These are phyloP conservation scores for Vulpes lagopus DNA, from an alignment of 2,113 vertebrate species.

Conservation along the genomic window DNA sequence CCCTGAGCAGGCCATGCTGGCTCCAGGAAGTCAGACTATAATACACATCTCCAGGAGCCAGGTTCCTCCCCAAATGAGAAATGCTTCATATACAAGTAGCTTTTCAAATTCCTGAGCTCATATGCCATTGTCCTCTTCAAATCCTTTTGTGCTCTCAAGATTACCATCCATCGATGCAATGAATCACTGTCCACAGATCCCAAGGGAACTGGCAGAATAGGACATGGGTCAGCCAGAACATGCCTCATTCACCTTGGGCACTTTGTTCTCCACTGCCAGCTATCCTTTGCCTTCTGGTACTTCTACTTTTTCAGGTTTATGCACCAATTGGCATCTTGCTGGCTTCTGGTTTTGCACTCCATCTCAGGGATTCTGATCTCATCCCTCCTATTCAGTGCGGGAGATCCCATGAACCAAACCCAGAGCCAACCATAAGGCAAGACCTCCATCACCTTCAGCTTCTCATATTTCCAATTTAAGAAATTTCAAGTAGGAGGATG, in stretches of 20 bases:
- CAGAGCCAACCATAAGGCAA: constrained; percentile 16
- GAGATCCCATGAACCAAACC: not conserved
- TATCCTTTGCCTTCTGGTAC: not conserved
- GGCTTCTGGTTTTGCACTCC: constrained; percentile 13
- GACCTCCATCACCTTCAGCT: not conserved
- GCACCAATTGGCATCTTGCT: not conserved
- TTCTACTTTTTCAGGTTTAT: constrained; percentile 38
- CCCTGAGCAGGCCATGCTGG: constrained; percentile 15
- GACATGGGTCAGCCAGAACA: not conserved
- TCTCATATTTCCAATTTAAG: constrained; percentile 39
- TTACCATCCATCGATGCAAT: constrained; percentile 15
- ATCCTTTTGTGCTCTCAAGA: not conserved
- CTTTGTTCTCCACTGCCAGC: not conserved
- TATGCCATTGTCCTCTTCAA: not conserved
- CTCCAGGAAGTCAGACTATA: constrained; percentile 56
- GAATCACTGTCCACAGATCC: not conserved
- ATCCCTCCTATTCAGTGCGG: not conserved
- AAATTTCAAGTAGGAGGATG: not conserved
- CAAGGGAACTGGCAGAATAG: not conserved
- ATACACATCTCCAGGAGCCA: constrained; percentile 23
- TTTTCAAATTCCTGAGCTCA: constrained; percentile 22
- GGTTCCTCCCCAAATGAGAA: constrained; percentile 41
- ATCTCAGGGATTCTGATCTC: not conserved
- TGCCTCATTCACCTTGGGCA: not conserved
- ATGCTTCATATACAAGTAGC: constrained; percentile 44